Base-by-base conservation (phyloP, 2,888 invertebrate genomes). In the Trachelus tabidus region DNA sequence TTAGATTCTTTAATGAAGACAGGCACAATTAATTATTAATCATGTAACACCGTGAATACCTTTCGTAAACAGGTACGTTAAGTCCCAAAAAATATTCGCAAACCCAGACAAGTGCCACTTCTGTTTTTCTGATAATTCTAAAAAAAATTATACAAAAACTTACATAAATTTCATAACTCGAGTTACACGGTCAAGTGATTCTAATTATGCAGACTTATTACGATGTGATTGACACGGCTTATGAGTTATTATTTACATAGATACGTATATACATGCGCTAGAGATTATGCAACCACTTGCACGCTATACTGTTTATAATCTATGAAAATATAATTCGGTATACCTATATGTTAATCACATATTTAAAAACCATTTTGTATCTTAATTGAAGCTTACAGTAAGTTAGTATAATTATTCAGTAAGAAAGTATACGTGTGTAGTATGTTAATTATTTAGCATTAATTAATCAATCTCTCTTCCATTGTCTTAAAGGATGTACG, bases 401-500 rank as follows among this genome's bases (percentile, higher is more conserved):
- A 56, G 4, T 56, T 56, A 56, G 56, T 56, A 23, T 23, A 56
- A 56, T 56, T 56, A 56, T 56, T 40, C 23, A 23, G 6, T 56
- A 56, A 56, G 56, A 56, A 56, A 56, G 0, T 56, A 56, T 56
- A 56, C 23, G 56, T 23, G 40, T 56, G 23, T 23, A 23, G 56
- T 56, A 56, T 23, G 23, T 56, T 56, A 23, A 56, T 56, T 56
- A 56, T 15, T 23, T 56, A 23, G 23, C 9, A 56, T 23, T 23
- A 56, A 56, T 9, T 23, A 9, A 77, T 81, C 73, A 82, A 30
- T 82, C 77, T 30, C 79, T 78, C 79, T 85, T 85, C 87, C 87
- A 88, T 35, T 80, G 80, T 69, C 88, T 85, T 74, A 88, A 76
- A n/a, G 91, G 90, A 85, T 93, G 93, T 30, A 93, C 89, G 31